Conservation (phyloP, 64 coral and sea anemone genomes). For the Porites lutea region DNA sequence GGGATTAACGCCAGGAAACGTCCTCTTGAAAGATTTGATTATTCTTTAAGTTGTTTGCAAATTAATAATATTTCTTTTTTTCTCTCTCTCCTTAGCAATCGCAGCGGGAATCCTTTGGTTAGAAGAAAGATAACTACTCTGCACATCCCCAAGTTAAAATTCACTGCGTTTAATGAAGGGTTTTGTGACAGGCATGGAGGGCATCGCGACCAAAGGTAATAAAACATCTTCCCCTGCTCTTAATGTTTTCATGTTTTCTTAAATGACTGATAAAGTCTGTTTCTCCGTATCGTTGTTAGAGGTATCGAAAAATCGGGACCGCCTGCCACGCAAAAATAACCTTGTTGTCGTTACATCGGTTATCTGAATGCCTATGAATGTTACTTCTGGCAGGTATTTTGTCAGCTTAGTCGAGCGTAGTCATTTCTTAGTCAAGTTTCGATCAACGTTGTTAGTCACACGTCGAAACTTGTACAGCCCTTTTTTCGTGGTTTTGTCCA, state of each 20-base stretch:
- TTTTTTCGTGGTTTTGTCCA: too few relatives aligned
- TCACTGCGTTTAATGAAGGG: slow-evolving; percentile 29
- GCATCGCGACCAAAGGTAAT: slow-evolving; percentile 13
- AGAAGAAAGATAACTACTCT: background rate
- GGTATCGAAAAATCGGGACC: slow-evolving; percentile 13
- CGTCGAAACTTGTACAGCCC: too few relatives aligned
- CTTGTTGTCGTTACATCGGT: background rate
- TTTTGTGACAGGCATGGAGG: slow-evolving; percentile 7
- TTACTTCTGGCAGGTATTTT: background rate
- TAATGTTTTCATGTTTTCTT: background rate
- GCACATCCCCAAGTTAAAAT: background rate
- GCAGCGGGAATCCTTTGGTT: slow-evolving; percentile 15
- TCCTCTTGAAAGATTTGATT: background rate
- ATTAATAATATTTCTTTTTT: slow-evolving; percentile 4
- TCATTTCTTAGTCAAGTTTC: background rate
- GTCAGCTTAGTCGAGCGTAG: background rate
- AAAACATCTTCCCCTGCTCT: background rate
- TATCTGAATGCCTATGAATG: background rate
- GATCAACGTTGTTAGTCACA: too few relatives aligned
- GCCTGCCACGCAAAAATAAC: background rate
- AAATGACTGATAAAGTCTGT: background rate
- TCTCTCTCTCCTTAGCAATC: slow-evolving; percentile 2
- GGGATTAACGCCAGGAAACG: background rate
- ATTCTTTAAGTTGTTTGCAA: background rate
- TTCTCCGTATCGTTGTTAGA: background rate